A percentile compares a stretch with the other conserved stretches of the same genome.
phyloP scores from a whole-genome alignment of 2,113 vertebrate genomes.

The Pedetes capensis region DNA sequence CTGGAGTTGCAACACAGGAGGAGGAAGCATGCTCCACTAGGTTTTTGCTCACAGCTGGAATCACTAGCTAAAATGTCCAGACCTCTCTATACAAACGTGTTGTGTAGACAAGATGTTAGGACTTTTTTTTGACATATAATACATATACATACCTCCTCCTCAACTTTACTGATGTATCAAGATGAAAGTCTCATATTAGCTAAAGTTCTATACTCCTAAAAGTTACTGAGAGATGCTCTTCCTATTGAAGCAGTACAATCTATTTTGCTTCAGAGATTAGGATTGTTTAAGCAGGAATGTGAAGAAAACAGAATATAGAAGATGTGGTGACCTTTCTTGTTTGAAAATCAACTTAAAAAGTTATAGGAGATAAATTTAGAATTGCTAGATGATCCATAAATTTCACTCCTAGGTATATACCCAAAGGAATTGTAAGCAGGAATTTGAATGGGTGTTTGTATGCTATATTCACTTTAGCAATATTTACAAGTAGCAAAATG shows the following conservation, averaged over 20 bases:
- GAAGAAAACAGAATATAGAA: conserved; percentile 24
- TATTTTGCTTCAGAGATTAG: neutral
- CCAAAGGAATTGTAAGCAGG: neutral
- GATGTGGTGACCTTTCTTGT: neutral
- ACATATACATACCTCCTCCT: neutral
- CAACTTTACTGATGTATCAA: neutral
- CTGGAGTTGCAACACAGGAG: neutral
- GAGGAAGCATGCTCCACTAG: neutral
- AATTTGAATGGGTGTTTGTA: neutral
- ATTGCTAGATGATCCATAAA: neutral
- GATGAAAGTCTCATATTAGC: conserved; percentile 12
- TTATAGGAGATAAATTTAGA: neutral
- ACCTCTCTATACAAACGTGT: neutral
- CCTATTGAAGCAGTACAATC: neutral
- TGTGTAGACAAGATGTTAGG: neutral
- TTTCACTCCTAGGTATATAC: neutral
- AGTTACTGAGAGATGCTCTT: neutral
- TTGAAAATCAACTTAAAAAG: conserved; percentile 22
- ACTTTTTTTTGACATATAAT: neutral
- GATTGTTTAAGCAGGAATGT: neutral
- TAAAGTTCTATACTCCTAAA: neutral
- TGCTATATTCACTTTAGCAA: neutral
- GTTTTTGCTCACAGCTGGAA: neutral
- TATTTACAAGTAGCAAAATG: neutral
- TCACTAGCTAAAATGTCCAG: neutral